Conservation (phyloP, 2,888 invertebrate species). For the Drosophila fulvimacula region DNA sequence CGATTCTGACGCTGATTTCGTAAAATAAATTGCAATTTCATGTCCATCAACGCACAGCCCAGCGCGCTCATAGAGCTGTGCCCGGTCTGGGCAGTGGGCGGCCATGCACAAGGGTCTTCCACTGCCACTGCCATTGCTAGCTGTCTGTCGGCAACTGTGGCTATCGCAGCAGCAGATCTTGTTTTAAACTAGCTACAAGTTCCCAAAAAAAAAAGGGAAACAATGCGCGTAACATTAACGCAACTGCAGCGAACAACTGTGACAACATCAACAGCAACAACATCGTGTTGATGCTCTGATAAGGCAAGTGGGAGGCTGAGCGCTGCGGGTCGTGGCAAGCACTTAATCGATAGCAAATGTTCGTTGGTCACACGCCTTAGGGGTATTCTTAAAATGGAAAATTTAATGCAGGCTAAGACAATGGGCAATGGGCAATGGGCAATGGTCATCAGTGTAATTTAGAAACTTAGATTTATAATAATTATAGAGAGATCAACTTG, state of each 20-base stretch:
- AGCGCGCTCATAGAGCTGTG: constrained; percentile 29
- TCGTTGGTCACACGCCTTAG: constrained; percentile 15
- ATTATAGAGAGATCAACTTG: neutral
- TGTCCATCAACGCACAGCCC: constrained; percentile 66
- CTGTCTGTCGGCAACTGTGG: constrained; percentile 38
- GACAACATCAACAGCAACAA: constrained; percentile 44
- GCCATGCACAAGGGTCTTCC: constrained; percentile 16
- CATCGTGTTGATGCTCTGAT: constrained; percentile 39
- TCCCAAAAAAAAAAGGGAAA: constrained; percentile 39
- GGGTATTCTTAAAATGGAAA: constrained; percentile 23
- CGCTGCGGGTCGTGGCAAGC: constrained; percentile 59
- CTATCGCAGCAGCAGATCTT: constrained; percentile 61
- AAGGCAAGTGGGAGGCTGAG: constrained; percentile 51
- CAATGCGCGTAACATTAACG: constrained; percentile 59
- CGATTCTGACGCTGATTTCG: constrained; percentile 64
- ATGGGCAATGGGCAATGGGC: neutral
- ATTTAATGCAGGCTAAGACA: too few relatives aligned
- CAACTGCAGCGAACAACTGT: constrained; percentile 49
- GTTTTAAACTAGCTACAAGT: constrained; percentile 41
- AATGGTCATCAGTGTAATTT: neutral
- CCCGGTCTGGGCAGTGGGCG: constrained; percentile 4
- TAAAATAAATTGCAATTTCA: constrained; percentile 80
- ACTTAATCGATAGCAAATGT: constrained; percentile 62
- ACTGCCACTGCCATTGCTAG: neutral
- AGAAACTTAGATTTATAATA: neutral